These are phyloP conservation scores for Diabrotica balteata DNA, from an alignment of 2,888 invertebrate species.

Conservation along the genomic window DNA sequence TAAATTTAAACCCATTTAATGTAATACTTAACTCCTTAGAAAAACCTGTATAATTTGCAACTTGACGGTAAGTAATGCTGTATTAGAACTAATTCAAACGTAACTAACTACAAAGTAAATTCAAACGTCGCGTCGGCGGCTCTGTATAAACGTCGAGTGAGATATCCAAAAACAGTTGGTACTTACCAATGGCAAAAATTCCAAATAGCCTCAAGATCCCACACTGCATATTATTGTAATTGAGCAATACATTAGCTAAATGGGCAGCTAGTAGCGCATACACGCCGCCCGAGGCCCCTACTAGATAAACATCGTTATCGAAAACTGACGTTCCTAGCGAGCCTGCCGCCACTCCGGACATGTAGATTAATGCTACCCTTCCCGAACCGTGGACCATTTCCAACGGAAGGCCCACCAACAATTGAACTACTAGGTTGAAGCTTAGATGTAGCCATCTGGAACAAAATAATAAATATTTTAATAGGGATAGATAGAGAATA, in stretches of 20 bases:
- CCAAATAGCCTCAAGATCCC: constrained; percentile 88
- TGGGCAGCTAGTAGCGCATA: constrained; percentile 96
- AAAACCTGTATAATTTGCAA: too few species aligned
- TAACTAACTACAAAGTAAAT: too few species aligned
- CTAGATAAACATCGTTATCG: constrained; percentile 92
- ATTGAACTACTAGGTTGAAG: constrained; percentile 93
- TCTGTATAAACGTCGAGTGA: too few species aligned
- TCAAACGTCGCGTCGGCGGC: too few species aligned
- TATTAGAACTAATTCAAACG: too few species aligned
- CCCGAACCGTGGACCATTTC: constrained; percentile 96
- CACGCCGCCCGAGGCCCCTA: constrained; percentile 97
- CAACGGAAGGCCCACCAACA: constrained; percentile 90
- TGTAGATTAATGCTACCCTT: constrained; percentile 87
- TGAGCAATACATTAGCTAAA: constrained; percentile 91
- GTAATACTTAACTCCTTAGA: too few species aligned
- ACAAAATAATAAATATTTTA: constrained; percentile 35
- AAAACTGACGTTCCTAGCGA: constrained; percentile 88
- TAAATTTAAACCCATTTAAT: too few species aligned
- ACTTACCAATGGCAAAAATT: constrained; percentile 88
- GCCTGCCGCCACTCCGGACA: constrained; percentile 91
- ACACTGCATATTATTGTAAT: constrained; percentile 95
- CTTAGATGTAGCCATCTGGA: constrained; percentile 89
- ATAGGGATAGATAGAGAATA: too few species aligned
- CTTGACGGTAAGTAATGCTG: too few species aligned
- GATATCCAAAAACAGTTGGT: background rate